Conservation (phyloP, 2,797 vertebrate species). For the Molossus alvarezi region DNA sequence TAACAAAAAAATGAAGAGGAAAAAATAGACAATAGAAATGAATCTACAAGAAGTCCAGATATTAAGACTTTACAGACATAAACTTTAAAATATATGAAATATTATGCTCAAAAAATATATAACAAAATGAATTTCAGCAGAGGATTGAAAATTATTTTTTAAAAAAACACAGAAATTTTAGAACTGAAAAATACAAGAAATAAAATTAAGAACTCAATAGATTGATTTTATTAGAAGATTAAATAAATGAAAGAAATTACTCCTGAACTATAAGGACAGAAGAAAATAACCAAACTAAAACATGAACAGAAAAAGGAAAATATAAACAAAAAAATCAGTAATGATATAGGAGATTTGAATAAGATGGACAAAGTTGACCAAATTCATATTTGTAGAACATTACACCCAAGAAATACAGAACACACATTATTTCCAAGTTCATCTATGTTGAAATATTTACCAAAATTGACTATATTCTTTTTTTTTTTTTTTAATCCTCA, state of each 20-base stretch:
- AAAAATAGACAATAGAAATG: neutral
- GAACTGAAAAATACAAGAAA: neutral
- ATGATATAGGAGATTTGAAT: neutral
- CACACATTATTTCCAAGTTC: constrained; percentile 24
- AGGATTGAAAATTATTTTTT: constrained; percentile 16
- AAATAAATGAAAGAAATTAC: constrained; percentile 32
- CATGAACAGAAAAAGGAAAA: neutral
- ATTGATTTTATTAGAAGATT: neutral
- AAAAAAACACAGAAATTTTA: constrained; percentile 25
- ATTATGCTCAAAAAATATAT: constrained; percentile 11
- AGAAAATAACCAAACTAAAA: constrained; percentile 28
- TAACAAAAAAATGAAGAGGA: neutral
- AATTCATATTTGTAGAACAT: constrained; percentile 23
- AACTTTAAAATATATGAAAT: constrained; percentile 2
- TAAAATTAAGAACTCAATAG: constrained; percentile 45
- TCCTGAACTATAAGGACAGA: neutral
- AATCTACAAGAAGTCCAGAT: neutral
- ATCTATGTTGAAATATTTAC: neutral
- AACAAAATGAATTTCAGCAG: constrained; percentile 30
- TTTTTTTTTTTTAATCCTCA: no score
- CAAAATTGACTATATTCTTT: neutral
- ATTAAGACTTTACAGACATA: neutral
- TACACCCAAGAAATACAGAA: constrained; percentile 25
- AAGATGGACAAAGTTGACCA: constrained; percentile 42
- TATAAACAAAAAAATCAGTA: constrained; percentile 1